Evolutionary conservation across 2,888 invertebrate genomes (phyloP).

Genomic region (Drosophila rubida): DNA sequence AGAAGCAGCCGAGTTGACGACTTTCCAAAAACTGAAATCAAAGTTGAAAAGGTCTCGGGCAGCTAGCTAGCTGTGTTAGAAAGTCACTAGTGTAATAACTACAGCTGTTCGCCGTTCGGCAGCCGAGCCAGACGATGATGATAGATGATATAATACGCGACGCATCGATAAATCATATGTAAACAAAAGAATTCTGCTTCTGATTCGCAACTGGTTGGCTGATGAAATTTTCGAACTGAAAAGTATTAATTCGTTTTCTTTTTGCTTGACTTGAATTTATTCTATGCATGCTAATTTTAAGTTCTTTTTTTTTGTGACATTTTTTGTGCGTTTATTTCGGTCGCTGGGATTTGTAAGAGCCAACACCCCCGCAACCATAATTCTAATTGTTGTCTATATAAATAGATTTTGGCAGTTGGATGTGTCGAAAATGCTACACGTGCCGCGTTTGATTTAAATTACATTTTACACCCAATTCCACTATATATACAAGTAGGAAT

Average conservation of each 20-base stretch:
- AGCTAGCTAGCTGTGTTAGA: not conserved
- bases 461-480: slow-evolving; percentile 27
- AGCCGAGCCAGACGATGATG: not conserved
- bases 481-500: slow-evolving; percentile 14
- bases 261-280: slow-evolving; percentile 39
- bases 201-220: not conserved
- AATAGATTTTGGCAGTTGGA: slow-evolving; percentile 44
- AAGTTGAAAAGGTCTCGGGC: not conserved
- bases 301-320: slow-evolving; percentile 1
- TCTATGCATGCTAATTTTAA: slow-evolving; percentile 61
- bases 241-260: slow-evolving; percentile 17
- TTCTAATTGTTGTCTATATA: slow-evolving; percentile 54
- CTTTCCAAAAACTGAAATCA: slow-evolving; percentile 15
- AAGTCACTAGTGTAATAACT: not conserved
- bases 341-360: slow-evolving; percentile 20
- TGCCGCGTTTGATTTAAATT: slow-evolving; percentile 49
- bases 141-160: not conserved
- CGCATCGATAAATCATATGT: not conserved
- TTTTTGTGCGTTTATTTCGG: slow-evolving; percentile 29
- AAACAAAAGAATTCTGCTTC: not conserved
- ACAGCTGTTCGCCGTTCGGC: no score
- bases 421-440: slow-evolving; percentile 51
- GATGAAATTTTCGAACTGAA: not conserved
- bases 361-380: slow-evolving; percentile 27
- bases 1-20: not conserved